Percentiles rank a stretch among this genome's conserved stretches.
phyloP scores from a whole-genome alignment of 2,888 invertebrate genomes.

The Leptinotarsa haldemani region DNA sequence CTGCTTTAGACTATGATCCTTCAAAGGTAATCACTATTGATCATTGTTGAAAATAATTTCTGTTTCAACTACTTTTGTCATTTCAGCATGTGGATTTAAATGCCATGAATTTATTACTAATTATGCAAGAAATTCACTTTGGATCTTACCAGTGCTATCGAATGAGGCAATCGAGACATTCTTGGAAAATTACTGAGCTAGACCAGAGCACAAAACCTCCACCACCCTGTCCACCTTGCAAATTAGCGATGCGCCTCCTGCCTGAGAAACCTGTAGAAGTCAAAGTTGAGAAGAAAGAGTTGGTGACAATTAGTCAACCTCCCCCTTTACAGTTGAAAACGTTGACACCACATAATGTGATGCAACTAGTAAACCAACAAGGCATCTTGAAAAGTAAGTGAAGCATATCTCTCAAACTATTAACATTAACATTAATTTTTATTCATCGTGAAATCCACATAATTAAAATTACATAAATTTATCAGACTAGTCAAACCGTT shows the following conservation, averaged over 20 bases:
- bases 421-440: too few species aligned
- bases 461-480: too few species aligned
- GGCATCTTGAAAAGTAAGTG: conserved; percentile 65
- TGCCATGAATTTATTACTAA: conserved; percentile 73
- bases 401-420: background rate
- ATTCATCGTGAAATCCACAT: too few species aligned
- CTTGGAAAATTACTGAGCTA: conserved; percentile 77
- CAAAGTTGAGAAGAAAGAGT: conserved; percentile 39
- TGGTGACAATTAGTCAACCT: conserved; percentile 31
- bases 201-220: conserved; percentile 66
- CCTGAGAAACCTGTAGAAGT: conserved; percentile 45
- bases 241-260: conserved; percentile 56
- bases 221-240: conserved; percentile 73
- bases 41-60: conserved; percentile 29
- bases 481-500: too few species aligned
- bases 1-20: conserved; percentile 78
- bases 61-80: conserved; percentile 16
- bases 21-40: conserved; percentile 70
- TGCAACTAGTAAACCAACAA: conserved; percentile 70
- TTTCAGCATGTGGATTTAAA: conserved; percentile 74
- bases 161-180: conserved; percentile 79
- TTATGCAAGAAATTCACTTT: conserved; percentile 76
- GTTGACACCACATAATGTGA: conserved; percentile 51
- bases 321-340: conserved; percentile 39
- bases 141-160: conserved; percentile 89